phyloP scores from a whole-genome alignment of 2,797 vertebrate genomes.

The Botia almorhae region DNA sequence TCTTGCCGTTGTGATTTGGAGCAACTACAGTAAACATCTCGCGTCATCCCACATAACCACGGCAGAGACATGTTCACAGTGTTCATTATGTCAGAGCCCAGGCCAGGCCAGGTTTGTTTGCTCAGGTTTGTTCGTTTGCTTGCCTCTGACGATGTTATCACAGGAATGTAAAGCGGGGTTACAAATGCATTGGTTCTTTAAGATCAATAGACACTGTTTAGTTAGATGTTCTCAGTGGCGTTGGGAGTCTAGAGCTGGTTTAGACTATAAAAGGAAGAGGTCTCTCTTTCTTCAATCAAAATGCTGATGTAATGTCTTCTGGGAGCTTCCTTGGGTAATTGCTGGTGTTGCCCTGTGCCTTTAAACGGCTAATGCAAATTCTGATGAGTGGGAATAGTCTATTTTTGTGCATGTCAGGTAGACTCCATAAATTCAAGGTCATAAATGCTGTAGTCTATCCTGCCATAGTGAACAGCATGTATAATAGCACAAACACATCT shows the following conservation, averaged over 20 bases:
- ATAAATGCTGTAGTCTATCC: neutral
- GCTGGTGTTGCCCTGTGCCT: conserved; percentile 33
- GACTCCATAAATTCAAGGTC: conserved; percentile 15
- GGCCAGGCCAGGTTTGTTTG: no score
- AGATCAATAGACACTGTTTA: neutral
- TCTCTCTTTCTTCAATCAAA: conserved; percentile 26
- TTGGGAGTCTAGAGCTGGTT: neutral
- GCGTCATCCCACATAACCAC: neutral
- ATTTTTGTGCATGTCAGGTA: conserved; percentile 41
- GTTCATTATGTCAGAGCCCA: neutral
- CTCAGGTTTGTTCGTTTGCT: no score
- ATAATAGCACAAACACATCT: neutral
- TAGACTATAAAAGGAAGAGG: neutral
- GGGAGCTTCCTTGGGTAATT: conserved; percentile 38
- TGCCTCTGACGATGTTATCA: neutral
- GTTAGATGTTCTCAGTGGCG: neutral
- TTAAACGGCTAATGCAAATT: conserved; percentile 28
- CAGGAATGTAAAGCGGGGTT: neutral
- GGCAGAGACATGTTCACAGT: no score
- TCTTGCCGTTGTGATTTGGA: neutral
- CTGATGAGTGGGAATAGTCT: conserved; percentile 31
- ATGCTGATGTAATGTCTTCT: conserved; percentile 41
- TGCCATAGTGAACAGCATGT: neutral
- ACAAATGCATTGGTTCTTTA: neutral
- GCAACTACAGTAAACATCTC: neutral